Evolutionary conservation across 2,888 invertebrate genomes (phyloP).

Genomic region (Phengaris alcon): DNA sequence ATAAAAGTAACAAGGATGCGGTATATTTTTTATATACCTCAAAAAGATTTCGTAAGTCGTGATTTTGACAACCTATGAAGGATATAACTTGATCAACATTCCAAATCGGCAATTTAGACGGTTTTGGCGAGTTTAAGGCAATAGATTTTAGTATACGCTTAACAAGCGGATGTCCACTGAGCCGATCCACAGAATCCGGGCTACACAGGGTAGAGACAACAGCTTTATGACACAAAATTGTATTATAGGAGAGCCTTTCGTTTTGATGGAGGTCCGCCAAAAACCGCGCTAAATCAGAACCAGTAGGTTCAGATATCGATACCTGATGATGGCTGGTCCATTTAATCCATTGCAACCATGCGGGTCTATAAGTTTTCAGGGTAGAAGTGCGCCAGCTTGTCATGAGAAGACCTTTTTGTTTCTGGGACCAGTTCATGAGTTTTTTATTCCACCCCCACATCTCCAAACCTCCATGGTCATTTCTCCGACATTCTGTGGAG

Average conservation of each 20-base stretch:
- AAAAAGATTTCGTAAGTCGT: neutral
- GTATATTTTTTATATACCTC: constrained; percentile 25
- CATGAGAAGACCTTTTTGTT: constrained; percentile 16
- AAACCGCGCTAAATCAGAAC: constrained; percentile 1
- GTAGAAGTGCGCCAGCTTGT: neutral
- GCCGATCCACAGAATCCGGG: too few relatives aligned
- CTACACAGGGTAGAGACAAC: too few relatives aligned
- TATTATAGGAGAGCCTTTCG: constrained; percentile 7
- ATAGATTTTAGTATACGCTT: too few relatives aligned
- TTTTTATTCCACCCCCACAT: constrained; percentile 18
- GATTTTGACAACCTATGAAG: too few relatives aligned
- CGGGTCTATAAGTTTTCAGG: too few relatives aligned
- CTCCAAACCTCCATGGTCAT: constrained; percentile 18
- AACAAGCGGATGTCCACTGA: too few relatives aligned
- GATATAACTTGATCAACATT: too few relatives aligned
- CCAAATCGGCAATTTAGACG: too few relatives aligned
- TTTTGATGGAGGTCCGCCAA: constrained; percentile 13
- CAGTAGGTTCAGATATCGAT: neutral
- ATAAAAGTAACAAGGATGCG: constrained; percentile 29
- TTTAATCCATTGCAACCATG: too few relatives aligned
- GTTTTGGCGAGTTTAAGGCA: too few relatives aligned
- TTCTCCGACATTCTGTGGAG: neutral
- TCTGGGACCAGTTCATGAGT: neutral
- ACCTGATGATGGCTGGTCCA: constrained; percentile 4
- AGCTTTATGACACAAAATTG: constrained; percentile 15